Evolutionary conservation across 2,113 vertebrate genomes (phyloP).

Genomic region (Pygoscelis antarcticus): DNA sequence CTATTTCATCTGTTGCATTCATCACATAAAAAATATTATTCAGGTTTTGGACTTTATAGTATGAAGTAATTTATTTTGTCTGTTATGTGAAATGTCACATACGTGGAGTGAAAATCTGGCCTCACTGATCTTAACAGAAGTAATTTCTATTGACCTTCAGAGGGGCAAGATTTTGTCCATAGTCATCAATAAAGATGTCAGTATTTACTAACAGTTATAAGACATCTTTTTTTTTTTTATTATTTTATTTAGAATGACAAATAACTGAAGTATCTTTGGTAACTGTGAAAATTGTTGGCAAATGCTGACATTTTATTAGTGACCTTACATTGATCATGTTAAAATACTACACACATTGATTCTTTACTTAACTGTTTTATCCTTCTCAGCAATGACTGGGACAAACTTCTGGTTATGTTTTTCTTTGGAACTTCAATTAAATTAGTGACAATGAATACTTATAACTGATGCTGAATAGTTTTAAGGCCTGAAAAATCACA

Average conservation of each 20-base stretch:
- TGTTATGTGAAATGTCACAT: not conserved
- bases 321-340: not conserved
- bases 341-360: not conserved
- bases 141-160: not conserved
- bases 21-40: not conserved
- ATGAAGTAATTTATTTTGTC: not conserved
- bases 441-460: not conserved
- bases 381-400: not conserved
- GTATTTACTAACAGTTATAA: not conserved
- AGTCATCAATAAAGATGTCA: not conserved
- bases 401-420: not conserved
- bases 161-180: not conserved
- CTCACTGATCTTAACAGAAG: not conserved
- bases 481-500: not conserved
- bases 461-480: not conserved
- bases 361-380: not conserved
- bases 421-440: not conserved
- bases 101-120: not conserved
- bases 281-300: not conserved
- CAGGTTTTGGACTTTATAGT: not conserved
- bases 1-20: not conserved
- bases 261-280: not conserved
- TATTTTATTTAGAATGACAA: not conserved
- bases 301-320: not conserved
- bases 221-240: not conserved